Evolutionary conservation across 2,797 vertebrate species (phyloP).

Genomic region (Rallus crepitans): DNA sequence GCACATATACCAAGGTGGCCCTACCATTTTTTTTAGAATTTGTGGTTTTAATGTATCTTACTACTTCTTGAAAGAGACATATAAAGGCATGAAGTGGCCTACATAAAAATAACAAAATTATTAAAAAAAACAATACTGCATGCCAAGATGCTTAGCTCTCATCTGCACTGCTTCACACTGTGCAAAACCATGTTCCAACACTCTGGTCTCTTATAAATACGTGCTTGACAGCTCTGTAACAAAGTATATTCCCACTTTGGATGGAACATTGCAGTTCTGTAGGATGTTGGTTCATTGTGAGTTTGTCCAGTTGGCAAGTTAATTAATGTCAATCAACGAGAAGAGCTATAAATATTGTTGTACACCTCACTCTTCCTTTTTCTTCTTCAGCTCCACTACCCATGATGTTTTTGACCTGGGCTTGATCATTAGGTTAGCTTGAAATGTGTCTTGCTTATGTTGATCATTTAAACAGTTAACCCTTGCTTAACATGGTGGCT

Average conservation of each 20-base stretch:
- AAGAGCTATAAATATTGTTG: slow-evolving; percentile 12
- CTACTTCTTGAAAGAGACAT: neutral
- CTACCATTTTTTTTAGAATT: neutral
- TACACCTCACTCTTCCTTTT: neutral
- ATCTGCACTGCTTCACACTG: neutral
- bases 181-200: neutral
- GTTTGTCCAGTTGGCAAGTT: slow-evolving; percentile 35
- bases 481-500: neutral
- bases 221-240: slow-evolving; percentile 5
- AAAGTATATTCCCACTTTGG: slow-evolving; percentile 5
- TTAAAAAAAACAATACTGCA: neutral
- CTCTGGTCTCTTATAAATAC: neutral
- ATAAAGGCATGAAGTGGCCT: neutral
- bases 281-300: slow-evolving; percentile 13
- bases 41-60: neutral
- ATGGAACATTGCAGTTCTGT: neutral
- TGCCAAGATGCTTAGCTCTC: neutral
- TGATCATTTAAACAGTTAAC: neutral
- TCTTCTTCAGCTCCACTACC: neutral
- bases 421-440: neutral
- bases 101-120: neutral
- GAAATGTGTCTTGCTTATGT: neutral
- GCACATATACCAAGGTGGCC: neutral
- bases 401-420: neutral
- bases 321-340: slow-evolving; percentile 15